These are phyloP conservation scores for Tricholaema leucomelas DNA, from an alignment of 2,113 vertebrate genomes.

Conservation along the genomic window DNA sequence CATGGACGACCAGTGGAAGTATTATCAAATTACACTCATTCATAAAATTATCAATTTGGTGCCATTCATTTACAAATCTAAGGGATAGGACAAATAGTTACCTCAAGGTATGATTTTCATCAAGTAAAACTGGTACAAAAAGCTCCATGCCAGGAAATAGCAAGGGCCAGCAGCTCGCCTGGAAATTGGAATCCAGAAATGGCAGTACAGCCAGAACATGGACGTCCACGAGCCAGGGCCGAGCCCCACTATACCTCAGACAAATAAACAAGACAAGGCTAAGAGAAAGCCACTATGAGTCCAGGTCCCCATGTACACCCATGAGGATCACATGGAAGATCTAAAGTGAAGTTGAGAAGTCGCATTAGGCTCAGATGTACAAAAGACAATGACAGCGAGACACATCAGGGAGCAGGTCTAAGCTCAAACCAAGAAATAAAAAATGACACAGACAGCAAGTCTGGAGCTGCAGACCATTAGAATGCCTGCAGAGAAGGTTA, in stretches of 20 bases:
- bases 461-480: fast-evolving
- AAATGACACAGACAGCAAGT: fast-evolving
- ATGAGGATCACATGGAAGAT: fast-evolving
- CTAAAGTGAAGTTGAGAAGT: fast-evolving
- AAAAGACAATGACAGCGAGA: fast-evolving
- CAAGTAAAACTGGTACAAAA: not conserved
- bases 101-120: not conserved
- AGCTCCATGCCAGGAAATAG: not conserved
- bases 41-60: not conserved
- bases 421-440: fast-evolving
- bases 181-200: not conserved
- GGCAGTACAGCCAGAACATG: not conserved
- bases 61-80: fast-evolving
- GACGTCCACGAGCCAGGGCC: not conserved
- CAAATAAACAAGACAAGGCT: not conserved
- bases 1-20: not conserved
- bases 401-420: fast-evolving
- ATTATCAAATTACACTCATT: not conserved
- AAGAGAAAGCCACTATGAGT: fast-evolving
- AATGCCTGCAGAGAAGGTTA: fast-evolving
- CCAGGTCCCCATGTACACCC: fast-evolving
- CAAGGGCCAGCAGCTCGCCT: fast-evolving
- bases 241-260: not conserved
- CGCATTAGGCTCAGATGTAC: fast-evolving
- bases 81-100: not conserved